These are phyloP conservation scores for Muscicapa comitata DNA, from an alignment of 2,797 vertebrate genomes.

Conservation along the genomic window DNA sequence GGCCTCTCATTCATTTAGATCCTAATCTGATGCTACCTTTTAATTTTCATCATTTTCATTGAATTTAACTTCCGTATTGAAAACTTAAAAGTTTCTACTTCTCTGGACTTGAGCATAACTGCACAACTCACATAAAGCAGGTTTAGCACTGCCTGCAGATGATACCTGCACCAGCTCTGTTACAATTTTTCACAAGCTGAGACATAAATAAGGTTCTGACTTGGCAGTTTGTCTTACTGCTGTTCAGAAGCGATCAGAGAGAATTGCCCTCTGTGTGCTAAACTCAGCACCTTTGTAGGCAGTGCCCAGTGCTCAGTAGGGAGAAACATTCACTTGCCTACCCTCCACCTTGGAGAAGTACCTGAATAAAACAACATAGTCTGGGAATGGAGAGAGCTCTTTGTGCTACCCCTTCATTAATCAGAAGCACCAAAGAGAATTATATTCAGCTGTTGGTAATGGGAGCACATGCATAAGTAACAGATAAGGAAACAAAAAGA, in stretches of 20 bases:
- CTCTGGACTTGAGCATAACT: not conserved
- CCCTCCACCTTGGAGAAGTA: not conserved
- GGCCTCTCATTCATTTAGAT: not conserved
- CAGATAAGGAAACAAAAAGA: not conserved
- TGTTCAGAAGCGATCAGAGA: not conserved
- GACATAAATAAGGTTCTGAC: not conserved
- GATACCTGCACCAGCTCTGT: not conserved
- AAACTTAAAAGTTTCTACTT: not conserved
- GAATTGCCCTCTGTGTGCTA: not conserved
- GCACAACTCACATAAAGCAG: not conserved
- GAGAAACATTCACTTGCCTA: rapidly evolving
- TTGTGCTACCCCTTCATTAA: not conserved
- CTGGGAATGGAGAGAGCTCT: not conserved
- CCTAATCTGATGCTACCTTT: not conserved
- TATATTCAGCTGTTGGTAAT: not conserved
- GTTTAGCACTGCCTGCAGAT: not conserved
- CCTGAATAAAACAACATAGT: not conserved
- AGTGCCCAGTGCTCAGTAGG: not conserved
- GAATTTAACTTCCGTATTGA: not conserved
- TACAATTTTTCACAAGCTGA: not conserved
- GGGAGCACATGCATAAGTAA: not conserved
- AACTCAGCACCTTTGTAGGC: not conserved
- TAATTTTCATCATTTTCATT: not conserved
- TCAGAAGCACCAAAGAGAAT: not conserved
- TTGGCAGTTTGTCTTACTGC: not conserved